A percentile compares a stretch with the other conserved stretches of the same genome.
Evolutionary conservation across 2,888 invertebrate genomes (phyloP).

Genomic region (Ischnus inquisitorius): DNA sequence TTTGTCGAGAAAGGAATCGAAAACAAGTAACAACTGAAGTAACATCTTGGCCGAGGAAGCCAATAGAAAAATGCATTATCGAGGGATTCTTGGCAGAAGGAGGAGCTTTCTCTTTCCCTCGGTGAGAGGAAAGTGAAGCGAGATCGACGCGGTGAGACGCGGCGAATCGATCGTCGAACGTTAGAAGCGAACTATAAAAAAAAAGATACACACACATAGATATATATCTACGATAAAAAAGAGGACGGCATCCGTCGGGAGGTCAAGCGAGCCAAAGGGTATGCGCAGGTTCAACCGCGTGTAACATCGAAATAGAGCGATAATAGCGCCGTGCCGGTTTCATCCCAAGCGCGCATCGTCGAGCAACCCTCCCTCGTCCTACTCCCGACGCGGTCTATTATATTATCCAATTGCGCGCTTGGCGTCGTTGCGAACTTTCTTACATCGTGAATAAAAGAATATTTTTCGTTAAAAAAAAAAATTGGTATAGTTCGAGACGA

Average conservation of each 20-base stretch:
- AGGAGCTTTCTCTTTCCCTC: conserved; percentile 36
- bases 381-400: neutral
- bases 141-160: conserved; percentile 19
- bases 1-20: neutral
- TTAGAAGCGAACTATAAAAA: conserved; percentile 26
- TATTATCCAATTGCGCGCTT: neutral
- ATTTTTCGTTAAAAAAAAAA: too few relatives aligned
- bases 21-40: neutral
- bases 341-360: neutral
- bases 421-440: neutral
- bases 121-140: conserved; percentile 30
- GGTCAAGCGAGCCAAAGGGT: conserved; percentile 25
- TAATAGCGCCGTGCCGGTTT: neutral
- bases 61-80: conserved; percentile 5
- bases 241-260: conserved; percentile 17
- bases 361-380: neutral
- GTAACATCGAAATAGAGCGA: conserved; percentile 11
- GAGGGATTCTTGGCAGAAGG: conserved; percentile 11
- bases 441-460: too few relatives aligned
- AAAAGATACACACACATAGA: neutral
- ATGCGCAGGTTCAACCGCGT: conserved; percentile 16
- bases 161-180: conserved; percentile 44
- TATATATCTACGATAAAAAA: conserved; percentile 8
- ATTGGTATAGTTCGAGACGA: too few relatives aligned
- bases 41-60: neutral